Percentiles rank a stretch among this genome's conserved stretches.
These are phyloP conservation scores for Aepyceros melampus DNA, from an alignment of 2,113 vertebrate genomes.

Conservation along the genomic window DNA sequence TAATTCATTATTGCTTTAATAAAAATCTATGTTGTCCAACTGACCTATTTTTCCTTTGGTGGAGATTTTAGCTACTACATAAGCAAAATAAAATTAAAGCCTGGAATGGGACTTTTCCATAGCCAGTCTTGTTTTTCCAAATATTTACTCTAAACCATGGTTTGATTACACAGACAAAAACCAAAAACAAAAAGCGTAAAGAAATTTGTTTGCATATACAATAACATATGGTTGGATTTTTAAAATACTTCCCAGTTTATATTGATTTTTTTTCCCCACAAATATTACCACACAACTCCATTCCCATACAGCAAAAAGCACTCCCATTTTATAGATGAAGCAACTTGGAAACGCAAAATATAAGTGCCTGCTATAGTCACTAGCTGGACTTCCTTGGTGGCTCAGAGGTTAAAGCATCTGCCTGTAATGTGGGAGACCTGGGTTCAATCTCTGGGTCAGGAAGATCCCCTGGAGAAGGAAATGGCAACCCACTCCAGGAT, in stretches of 20 bases:
- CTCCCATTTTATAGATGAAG: background rate
- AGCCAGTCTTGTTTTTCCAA: background rate
- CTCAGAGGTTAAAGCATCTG: no score
- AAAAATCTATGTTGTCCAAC: constrained; percentile 37
- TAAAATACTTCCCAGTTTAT: background rate
- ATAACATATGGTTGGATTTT: background rate
- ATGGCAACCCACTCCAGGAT: no score
- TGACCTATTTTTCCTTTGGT: constrained; percentile 24
- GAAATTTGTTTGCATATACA: background rate
- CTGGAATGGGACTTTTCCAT: background rate
- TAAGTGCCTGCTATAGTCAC: background rate
- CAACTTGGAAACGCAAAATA: background rate
- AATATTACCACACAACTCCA: background rate
- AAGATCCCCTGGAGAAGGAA: no score
- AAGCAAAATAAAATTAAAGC: constrained; percentile 37
- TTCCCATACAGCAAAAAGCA: no score
- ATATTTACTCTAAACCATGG: background rate
- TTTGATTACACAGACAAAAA: background rate
- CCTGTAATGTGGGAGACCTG: no score
- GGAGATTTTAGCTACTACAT: background rate
- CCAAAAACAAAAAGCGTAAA: background rate
- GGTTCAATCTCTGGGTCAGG: no score
- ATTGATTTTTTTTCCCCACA: background rate
- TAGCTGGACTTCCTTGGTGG: no score
- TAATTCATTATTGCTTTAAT: constrained; percentile 49